A percentile compares a stretch with the other conserved stretches of the same genome.
Conservation (phyloP, 2,888 invertebrate species). For the Volucella inflata region DNA sequence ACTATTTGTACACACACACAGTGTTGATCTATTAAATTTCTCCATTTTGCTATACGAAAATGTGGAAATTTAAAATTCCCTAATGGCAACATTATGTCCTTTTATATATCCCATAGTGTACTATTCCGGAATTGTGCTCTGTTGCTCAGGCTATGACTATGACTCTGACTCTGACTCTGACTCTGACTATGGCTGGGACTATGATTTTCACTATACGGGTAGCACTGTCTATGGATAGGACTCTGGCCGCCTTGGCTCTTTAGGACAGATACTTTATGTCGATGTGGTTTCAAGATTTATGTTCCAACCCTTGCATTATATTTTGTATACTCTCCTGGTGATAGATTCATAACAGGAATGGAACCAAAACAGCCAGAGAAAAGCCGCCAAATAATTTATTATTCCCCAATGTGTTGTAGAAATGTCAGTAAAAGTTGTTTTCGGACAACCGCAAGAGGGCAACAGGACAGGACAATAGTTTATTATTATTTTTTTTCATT, state of each 20-base stretch:
- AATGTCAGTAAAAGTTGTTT: constrained; percentile 75
- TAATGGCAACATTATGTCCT: constrained; percentile 67
- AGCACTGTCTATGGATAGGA: too few species aligned
- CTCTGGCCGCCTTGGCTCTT: constrained; percentile 16
- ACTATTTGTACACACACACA: too few species aligned
- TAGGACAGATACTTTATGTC: constrained; percentile 66
- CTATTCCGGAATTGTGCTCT: constrained; percentile 28
- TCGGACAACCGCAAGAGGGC: constrained; percentile 73
- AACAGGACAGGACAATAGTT: constrained; percentile 66
- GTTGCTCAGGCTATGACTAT: neutral
- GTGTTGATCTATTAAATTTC: constrained; percentile 59
- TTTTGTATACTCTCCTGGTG: constrained; percentile 68
- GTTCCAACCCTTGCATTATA: constrained; percentile 73
- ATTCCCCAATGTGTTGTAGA: constrained; percentile 75
- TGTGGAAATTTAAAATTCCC: constrained; percentile 72
- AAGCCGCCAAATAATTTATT: constrained; percentile 75
- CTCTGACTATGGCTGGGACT: too few species aligned
- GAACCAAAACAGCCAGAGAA: constrained; percentile 47
- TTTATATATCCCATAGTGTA: constrained; percentile 41
- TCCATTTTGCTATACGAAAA: constrained; percentile 52
- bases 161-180: too few species aligned
- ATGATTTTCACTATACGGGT: too few species aligned
- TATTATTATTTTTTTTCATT: constrained; percentile 48
- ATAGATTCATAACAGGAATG: constrained; percentile 70
- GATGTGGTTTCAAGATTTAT: constrained; percentile 75